Conservation (phyloP, 2,113 vertebrate species). For the Lagenorhynchus albirostris region DNA sequence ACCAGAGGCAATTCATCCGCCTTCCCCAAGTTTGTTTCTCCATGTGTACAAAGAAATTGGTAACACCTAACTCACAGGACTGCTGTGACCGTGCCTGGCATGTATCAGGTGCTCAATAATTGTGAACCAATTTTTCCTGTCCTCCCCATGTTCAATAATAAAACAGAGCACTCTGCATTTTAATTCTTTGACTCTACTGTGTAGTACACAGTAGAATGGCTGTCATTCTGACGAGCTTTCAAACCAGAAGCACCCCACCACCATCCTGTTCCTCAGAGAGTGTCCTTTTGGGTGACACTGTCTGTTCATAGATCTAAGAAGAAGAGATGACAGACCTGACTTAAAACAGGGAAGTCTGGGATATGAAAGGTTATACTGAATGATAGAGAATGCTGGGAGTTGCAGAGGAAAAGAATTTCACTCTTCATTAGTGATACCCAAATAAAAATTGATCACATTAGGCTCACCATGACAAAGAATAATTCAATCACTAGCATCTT, state of each 20-base stretch:
- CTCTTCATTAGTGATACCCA: slow-evolving; percentile 59
- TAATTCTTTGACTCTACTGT: background rate
- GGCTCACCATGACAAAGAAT: slow-evolving; percentile 56
- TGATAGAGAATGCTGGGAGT: background rate
- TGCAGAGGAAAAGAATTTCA: slow-evolving; percentile 17
- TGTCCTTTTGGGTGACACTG: slow-evolving; percentile 66
- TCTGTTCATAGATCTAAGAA: slow-evolving; percentile 68
- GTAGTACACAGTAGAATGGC: background rate
- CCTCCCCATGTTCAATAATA: background rate
- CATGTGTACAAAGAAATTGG: background rate
- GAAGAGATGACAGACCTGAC: slow-evolving; percentile 69
- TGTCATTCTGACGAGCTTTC: slow-evolving; percentile 61
- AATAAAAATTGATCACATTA: slow-evolving; percentile 57
- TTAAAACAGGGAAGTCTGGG: slow-evolving; percentile 49
- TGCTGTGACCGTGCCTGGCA: background rate
- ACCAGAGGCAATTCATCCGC: too few relatives aligned
- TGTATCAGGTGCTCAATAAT: background rate
- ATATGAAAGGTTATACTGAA: slow-evolving; percentile 38
- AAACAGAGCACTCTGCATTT: slow-evolving; percentile 17
- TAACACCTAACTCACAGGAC: background rate
- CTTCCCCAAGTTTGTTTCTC: background rate
- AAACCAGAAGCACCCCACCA: slow-evolving; percentile 38
- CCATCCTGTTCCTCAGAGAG: slow-evolving; percentile 40
- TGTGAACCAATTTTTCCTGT: background rate
- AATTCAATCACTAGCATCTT: slow-evolving; percentile 44